Evolutionary conservation across 2,888 invertebrate genomes (phyloP).

Genomic region (Alitta virens): DNA sequence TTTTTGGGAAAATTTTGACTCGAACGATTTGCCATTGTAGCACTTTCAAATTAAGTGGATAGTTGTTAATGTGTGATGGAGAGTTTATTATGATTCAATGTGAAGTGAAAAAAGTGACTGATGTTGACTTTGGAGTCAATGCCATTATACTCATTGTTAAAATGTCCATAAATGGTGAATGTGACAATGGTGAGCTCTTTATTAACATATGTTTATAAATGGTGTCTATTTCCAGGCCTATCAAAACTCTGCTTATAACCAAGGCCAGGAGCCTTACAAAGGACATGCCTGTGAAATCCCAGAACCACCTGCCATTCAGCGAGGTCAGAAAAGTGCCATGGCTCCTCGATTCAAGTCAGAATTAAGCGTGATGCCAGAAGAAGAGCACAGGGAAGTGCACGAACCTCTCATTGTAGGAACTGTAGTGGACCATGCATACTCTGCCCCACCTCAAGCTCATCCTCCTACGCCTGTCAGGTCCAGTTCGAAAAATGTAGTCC

Average conservation of each 20-base stretch:
- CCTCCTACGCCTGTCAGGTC: slow-evolving; percentile 10
- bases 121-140: too few relatives aligned
- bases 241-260: slow-evolving; percentile 32
- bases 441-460: neutral
- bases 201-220: neutral
- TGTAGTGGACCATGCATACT: neutral
- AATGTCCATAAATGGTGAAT: too few relatives aligned
- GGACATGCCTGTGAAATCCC: slow-evolving; percentile 23
- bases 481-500: slow-evolving; percentile 16
- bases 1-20: too few relatives aligned
- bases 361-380: slow-evolving; percentile 5
- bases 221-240: slow-evolving; percentile 39
- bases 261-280: slow-evolving; percentile 22
- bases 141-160: too few relatives aligned
- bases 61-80: too few relatives aligned
- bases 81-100: too few relatives aligned
- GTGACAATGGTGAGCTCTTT: too few relatives aligned
- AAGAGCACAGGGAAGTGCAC: neutral
- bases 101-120: too few relatives aligned
- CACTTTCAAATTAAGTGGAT: too few relatives aligned
- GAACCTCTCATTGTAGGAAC: neutral
- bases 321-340: neutral
- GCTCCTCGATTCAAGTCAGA: slow-evolving; percentile 22
- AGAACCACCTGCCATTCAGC: slow-evolving; percentile 14
- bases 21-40: too few relatives aligned